Percentiles rank a stretch among this genome's conserved stretches.
These are phyloP conservation scores for Pteropus alecto DNA, from an alignment of 2,113 vertebrate genomes.

Conservation along the genomic window DNA sequence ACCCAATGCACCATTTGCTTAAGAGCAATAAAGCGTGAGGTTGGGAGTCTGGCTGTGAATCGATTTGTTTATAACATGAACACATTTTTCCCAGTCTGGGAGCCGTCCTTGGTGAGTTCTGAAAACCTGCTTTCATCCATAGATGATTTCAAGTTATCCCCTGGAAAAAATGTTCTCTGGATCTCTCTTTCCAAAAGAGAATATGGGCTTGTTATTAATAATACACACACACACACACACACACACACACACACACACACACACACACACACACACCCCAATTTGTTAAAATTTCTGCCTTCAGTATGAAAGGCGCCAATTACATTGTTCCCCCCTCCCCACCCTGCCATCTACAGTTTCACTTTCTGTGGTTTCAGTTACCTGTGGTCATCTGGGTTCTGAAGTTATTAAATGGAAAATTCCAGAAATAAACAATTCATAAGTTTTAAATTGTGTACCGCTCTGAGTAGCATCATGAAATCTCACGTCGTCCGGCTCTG, in stretches of 20 bases:
- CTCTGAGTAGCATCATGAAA: not conserved
- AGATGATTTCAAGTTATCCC: not conserved
- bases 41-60: not conserved
- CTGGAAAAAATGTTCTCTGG: not conserved
- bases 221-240: too few relatives aligned
- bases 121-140: not conserved
- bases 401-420: too few relatives aligned
- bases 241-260: too few relatives aligned
- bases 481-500: not conserved
- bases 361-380: not conserved
- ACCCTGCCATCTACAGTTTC: too few relatives aligned
- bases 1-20: not conserved
- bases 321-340: not conserved
- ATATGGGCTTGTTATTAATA: not conserved
- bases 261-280: not conserved
- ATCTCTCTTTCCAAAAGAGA: not conserved
- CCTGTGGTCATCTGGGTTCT: not conserved
- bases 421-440: not conserved
- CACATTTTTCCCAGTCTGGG: not conserved
- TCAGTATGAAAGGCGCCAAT: not conserved
- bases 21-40: not conserved
- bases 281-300: not conserved
- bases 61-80: not conserved
- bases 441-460: not conserved
- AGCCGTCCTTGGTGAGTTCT: not conserved